Evolutionary conservation across 2,888 invertebrate species (phyloP), one percentile per base, ranked within the genome.

Genomic region (Zele albiditarsus): DNA sequence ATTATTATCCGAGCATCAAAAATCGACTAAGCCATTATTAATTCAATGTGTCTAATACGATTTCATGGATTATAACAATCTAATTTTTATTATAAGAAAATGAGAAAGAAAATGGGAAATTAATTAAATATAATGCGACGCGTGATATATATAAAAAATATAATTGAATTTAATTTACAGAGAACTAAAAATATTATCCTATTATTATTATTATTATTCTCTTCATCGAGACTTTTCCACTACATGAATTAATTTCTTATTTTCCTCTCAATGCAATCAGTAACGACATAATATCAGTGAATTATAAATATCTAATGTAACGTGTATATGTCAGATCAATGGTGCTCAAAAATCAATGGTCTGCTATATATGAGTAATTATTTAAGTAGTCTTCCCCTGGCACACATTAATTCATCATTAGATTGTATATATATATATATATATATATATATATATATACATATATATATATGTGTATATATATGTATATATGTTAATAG

Each of bases 361-460:
- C 38, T 63, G 38, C 8, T 20, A n/a, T 46, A 53, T n/a, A 23
- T 20, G 5, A 20, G 8, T 38, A 20, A 38, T 20, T 63, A 16
- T 33, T 63, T 63, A 16, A 33, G 33, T 63, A 63, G 63, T 63
- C 63, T 63, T 63, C 63, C 63, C 63, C 28, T 62, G 31, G 63
- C 63, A 63, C 63, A 31, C 10, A 31, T 4, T 62, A 72, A 31
- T 20, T 63, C n/a, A 33, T 63, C 33, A 73, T 58, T 72, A 65
- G 74, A 68, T 58, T 78, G 62, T 72, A 72, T 75, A 72, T 53
- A 71, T 57, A 65, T 68, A 60, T 23, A 25, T n/a, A n/a, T n/a
- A n/a, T n/a, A n/a, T n/a, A n/a, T n/a, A n/a, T 60, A 25, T 73
- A 71, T 62, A 33, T 46, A 49, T 28, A 63, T 8, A 16, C 8